A percentile compares a stretch with the other conserved stretches of the same genome.
Evolutionary conservation across 53 echinoderm and acorn worm genomes (phyloP).

Genomic region (Mesocentrotus franciscanus): DNA sequence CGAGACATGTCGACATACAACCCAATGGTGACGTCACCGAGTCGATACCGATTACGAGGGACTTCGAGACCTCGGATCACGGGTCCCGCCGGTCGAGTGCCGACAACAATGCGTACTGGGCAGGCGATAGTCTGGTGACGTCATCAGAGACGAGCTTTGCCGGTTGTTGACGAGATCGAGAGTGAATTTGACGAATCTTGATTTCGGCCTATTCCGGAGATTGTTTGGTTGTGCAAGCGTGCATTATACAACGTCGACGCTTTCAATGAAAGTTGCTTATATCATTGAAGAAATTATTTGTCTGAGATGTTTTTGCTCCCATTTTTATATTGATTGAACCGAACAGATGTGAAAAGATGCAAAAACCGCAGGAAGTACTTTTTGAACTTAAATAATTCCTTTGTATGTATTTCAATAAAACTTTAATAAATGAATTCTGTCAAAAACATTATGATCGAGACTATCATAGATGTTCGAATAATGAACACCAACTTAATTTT

Average conservation of each 20-base stretch:
- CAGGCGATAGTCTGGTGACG: slow-evolving; percentile 61
- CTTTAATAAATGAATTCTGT: background rate
- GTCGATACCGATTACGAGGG: slow-evolving; percentile 41
- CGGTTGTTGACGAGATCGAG: slow-evolving; percentile 1
- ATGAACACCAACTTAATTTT: too few relatives aligned
- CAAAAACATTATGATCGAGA: background rate
- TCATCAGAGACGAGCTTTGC: slow-evolving; percentile 67
- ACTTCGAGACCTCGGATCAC: slow-evolving; percentile 59
- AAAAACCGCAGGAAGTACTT: background rate
- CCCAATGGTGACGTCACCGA: slow-evolving; percentile 46
- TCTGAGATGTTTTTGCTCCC: background rate
- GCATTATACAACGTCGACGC: background rate
- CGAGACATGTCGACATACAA: slow-evolving; percentile 21
- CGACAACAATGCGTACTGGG: slow-evolving; percentile 68
- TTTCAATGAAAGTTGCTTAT: background rate
- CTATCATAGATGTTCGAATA: too few relatives aligned
- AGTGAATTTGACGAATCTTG: background rate
- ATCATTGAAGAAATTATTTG: background rate
- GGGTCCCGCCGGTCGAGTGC: slow-evolving; percentile 63
- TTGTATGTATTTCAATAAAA: background rate
- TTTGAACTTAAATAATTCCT: background rate
- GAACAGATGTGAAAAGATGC: background rate
- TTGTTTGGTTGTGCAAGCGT: background rate
- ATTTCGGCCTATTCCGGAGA: background rate
- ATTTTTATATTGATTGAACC: background rate